Percentiles rank a stretch among this genome's conserved stretches.
Conservation (phyloP, 2,888 invertebrate genomes). For the Brassicogethes aeneus region DNA sequence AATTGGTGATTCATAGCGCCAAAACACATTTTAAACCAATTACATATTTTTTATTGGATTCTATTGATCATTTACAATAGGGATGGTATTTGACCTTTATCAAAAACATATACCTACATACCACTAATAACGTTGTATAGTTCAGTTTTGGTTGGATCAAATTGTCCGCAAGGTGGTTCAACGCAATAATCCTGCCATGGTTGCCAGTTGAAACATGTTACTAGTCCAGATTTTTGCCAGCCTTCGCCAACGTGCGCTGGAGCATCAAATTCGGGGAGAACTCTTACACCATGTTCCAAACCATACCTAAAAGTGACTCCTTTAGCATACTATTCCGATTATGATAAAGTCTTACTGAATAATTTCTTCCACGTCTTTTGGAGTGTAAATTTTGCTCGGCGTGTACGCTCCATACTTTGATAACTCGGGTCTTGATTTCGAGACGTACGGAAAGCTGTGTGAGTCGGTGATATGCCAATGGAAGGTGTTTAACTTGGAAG, state of each 20-base stretch:
- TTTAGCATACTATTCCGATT: too few relatives aligned
- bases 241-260: conserved; percentile 86
- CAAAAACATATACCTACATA: conserved; percentile 18
- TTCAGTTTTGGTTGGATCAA: conserved; percentile 63
- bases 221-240: conserved; percentile 64
- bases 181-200: conserved; percentile 66
- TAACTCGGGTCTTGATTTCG: conserved; percentile 62
- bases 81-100: too few relatives aligned
- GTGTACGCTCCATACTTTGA: conserved; percentile 71
- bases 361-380: conserved; percentile 24
- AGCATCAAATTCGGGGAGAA: conserved; percentile 87
- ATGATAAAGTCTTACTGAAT: conserved; percentile 23
- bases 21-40: too few relatives aligned
- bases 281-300: conserved; percentile 62
- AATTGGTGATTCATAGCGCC: too few relatives aligned
- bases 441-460: conserved; percentile 86
- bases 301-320: conserved; percentile 5
- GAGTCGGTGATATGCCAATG: conserved; percentile 95
- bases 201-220: conserved; percentile 63
- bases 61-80: too few relatives aligned
- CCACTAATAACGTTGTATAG: conserved; percentile 57
- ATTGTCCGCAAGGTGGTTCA: conserved; percentile 79
- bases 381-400: conserved; percentile 57
- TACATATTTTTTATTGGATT: too few relatives aligned
- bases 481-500: conserved; percentile 85